Evolutionary conservation across 2,797 vertebrate genomes (phyloP).

Genomic region (Clamator glandarius): DNA sequence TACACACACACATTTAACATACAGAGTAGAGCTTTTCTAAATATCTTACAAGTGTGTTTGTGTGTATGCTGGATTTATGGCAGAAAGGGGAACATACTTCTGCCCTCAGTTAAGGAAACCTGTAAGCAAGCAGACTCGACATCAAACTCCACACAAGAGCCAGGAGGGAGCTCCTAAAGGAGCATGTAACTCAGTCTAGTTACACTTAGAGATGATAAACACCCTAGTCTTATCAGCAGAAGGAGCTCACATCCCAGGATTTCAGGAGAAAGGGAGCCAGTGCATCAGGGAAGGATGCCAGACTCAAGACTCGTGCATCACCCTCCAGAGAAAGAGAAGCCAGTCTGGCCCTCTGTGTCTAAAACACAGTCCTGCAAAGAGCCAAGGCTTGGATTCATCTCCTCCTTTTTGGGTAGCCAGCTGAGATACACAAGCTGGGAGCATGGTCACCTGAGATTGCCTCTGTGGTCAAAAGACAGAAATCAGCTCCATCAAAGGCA

Average conservation of each 20-base stretch:
- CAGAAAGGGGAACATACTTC: conserved; percentile 25
- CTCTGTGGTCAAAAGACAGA: neutral
- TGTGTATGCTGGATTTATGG: neutral
- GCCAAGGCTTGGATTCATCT: neutral
- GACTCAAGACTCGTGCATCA: neutral
- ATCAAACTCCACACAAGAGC: neutral
- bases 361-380: neutral
- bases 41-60: conserved; percentile 38
- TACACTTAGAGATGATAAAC: neutral
- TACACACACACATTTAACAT: conserved; percentile 6
- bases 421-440: neutral
- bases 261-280: neutral
- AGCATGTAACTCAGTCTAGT: neutral
- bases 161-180: neutral
- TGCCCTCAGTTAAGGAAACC: conserved; percentile 45
- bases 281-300: neutral
- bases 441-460: neutral
- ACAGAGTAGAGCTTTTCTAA: conserved; percentile 41
- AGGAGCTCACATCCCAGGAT: neutral
- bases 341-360: neutral
- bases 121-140: neutral
- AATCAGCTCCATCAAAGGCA: neutral
- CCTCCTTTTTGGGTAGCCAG: neutral
- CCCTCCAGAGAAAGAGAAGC: neutral
- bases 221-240: neutral